Evolutionary conservation across 2,113 vertebrate genomes (phyloP).

Genomic region (Oxyruncus cristatus): DNA sequence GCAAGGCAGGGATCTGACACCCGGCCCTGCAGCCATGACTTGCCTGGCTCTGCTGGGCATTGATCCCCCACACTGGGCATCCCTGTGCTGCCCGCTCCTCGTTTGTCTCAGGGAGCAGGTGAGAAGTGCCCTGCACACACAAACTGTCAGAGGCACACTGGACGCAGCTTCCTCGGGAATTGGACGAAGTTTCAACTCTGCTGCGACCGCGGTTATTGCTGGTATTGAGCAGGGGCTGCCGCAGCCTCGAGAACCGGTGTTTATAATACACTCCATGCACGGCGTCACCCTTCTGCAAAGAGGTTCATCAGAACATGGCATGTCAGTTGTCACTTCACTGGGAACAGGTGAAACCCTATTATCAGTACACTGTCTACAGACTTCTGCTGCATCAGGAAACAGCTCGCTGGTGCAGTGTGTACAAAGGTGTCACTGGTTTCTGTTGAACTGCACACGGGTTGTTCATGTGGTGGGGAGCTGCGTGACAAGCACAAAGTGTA

Average conservation of each 20-base stretch:
- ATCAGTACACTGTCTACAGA: slow-evolving; percentile 13
- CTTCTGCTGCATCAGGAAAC: slow-evolving; percentile 29
- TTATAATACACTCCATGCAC: slow-evolving; percentile 32
- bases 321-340: slow-evolving; percentile 58
- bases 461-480: background rate
- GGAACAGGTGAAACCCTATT: slow-evolving; percentile 58
- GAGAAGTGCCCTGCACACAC: slow-evolving; percentile 1
- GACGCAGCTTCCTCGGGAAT: background rate
- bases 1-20: rapidly evolving
- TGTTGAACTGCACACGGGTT: background rate
- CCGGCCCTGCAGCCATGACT: background rate
- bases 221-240: background rate
- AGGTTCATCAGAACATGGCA: slow-evolving; percentile 41
- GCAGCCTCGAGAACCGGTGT: background rate
- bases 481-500: rapidly evolving
- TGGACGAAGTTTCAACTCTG: background rate
- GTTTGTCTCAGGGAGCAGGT: background rate
- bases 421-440: slow-evolving; percentile 17
- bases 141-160: background rate
- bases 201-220: background rate
- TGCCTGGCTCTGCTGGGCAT: background rate
- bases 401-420: background rate
- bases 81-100: background rate
- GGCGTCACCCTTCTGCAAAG: slow-evolving; percentile 22
- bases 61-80: rapidly evolving